phyloP scores from a whole-genome alignment of 64 coral and sea anemone genomes.

The Pachyseris speciosa region DNA sequence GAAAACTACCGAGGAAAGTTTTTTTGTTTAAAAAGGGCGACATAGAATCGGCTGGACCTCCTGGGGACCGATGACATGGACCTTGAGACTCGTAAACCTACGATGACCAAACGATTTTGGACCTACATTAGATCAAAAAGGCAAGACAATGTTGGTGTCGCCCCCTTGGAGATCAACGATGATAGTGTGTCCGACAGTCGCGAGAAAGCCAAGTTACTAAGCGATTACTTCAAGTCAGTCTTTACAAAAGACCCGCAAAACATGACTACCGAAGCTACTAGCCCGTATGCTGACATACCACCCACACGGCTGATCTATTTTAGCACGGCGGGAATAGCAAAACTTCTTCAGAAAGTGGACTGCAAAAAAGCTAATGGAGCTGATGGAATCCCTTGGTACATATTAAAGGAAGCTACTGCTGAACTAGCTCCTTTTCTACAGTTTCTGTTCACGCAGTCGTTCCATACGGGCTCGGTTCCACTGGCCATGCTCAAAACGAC shows the following conservation, averaged over 20 bases:
- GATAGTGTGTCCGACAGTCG: conserved; percentile 3
- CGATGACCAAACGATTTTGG: conserved; percentile 52
- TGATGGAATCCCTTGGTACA: conserved; percentile 5
- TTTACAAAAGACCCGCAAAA: conserved; percentile 24
- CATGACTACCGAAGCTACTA: conserved; percentile 20
- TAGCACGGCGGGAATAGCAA: conserved; percentile 35
- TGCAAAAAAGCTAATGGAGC: conserved; percentile 23
- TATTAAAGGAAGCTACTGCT: conserved; percentile 24
- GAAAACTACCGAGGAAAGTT: conserved; percentile 51
- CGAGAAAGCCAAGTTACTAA: conserved; percentile 22
- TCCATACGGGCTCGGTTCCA: conserved; percentile 2
- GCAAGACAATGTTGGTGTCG: conserved; percentile 28
- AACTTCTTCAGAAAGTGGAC: conserved; percentile 28
- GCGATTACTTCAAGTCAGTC: conserved; percentile 39
- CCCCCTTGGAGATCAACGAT: conserved; percentile 27
- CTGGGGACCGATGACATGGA: neutral
- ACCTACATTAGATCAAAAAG: conserved; percentile 34
- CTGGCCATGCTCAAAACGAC: neutral
- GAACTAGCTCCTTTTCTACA: conserved; percentile 38
- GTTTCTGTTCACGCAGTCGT: conserved; percentile 20
- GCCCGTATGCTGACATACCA: conserved; percentile 30
- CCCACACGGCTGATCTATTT: neutral
- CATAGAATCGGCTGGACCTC: neutral
- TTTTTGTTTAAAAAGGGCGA: conserved; percentile 61
- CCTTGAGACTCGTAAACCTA: conserved; percentile 7